Base-by-base conservation (phyloP, 2,888 invertebrate species). In the Nomada fabriciana region DNA sequence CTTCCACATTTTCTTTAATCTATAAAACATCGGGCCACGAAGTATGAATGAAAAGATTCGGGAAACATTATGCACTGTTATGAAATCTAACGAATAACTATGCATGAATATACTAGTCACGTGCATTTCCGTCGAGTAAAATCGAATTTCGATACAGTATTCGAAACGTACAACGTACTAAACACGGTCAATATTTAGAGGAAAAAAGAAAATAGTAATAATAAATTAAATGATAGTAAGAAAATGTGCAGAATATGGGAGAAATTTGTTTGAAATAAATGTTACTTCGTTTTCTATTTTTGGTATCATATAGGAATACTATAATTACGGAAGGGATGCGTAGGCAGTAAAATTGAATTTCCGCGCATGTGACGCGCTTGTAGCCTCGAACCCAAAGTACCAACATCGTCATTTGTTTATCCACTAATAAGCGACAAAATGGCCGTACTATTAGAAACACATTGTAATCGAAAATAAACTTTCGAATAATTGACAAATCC, bases 321-420 rank as follows among this genome's bases (percentile, higher is more conserved):
- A 61, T 80, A 77, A 83, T 76, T 80, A 72, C 73, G 61, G 61
- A 76, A 76, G 75, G 43, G 60, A 76, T 72, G 70, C 77, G 75
- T 76, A 64, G 60, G 50, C 25, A 72, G 68, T 43, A 64, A 86
- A 85, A 86, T 90, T 91, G 85, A 88, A 90, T 88, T 83, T 85
- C 75, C 89, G 89, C 90, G 83, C 86, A 77, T 81, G 72, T 77
- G 78, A 80, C 83, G 85, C 86, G 85, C 84, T 70, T 77, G 70
- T 83, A 91, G 87, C 86, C 89, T 90, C 90, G 88, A 89, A 86
- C 83, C 89, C 90, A 89, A 83, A 81, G 79, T 75, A 86, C 85
- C 88, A 86, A 86, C 87, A 80, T 88, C 88, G 87, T 88, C 89
- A 88, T 88, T 93, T 93, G 93, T 93, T 93, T 93, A 93, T 93